A percentile compares a stretch with the other conserved stretches of the same genome.
Evolutionary conservation across 2,888 invertebrate genomes (phyloP).

Genomic region (Lasius platythorax): DNA sequence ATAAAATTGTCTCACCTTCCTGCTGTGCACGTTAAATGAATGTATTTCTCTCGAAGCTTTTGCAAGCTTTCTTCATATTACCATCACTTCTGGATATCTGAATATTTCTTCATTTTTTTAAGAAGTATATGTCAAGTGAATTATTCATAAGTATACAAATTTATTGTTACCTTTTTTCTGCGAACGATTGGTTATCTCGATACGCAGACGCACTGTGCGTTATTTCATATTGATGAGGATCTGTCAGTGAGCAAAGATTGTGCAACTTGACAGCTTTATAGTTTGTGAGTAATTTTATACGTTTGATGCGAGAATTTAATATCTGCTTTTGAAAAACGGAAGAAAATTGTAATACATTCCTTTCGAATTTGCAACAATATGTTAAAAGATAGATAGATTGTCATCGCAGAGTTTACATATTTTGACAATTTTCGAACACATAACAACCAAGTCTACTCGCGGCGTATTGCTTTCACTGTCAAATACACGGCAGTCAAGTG

Average conservation of each 20-base stretch:
- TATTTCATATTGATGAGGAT: not conserved
- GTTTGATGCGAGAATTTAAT: not conserved
- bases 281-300: not conserved
- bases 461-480: not conserved
- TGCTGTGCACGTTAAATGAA: not conserved
- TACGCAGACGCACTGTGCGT: not conserved
- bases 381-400: not conserved
- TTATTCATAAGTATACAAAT: not conserved
- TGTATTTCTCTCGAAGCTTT: not conserved
- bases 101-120: not conserved
- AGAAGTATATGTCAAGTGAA: not conserved
- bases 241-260: not conserved
- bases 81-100: not conserved
- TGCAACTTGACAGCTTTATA: not conserved
- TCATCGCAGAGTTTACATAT: not conserved
- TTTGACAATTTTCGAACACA: too few relatives aligned
- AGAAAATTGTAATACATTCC: not conserved
- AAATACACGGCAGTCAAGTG: not conserved
- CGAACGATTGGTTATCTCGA: not conserved
- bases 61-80: not conserved
- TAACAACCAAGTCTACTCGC: not conserved
- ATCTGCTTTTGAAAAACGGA: not conserved
- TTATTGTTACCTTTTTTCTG: not conserved
- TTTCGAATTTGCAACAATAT: not conserved
- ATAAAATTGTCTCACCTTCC: constrained; percentile 62